Conservation (phyloP, 2,888 invertebrate genomes). For the Phlogophora meticulosa region DNA sequence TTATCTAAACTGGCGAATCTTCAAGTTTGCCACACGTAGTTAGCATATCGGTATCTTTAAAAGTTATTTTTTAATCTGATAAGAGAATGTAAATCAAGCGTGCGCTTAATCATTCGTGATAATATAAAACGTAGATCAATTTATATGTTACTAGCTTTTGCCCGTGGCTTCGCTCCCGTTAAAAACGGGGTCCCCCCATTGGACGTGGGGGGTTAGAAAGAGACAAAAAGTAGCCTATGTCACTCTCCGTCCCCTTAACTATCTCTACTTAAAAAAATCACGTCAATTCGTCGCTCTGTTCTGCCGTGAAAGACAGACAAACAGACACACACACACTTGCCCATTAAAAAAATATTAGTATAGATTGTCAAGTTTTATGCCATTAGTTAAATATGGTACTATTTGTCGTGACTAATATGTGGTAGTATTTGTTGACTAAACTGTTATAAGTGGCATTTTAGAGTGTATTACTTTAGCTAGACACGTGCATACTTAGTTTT, state of each 20-base stretch:
- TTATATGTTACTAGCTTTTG: too few relatives aligned
- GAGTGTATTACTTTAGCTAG: not conserved
- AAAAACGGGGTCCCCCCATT: too few relatives aligned
- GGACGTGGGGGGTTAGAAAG: too few relatives aligned
- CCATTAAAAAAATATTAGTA: too few relatives aligned
- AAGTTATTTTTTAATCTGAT: constrained; percentile 16
- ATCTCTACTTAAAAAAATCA: too few relatives aligned
- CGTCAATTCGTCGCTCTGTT: too few relatives aligned
- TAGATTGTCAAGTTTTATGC: not conserved
- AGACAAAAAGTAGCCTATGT: too few relatives aligned
- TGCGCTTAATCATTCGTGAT: constrained; percentile 29
- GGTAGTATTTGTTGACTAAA: not conserved
- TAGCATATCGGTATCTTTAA: not conserved
- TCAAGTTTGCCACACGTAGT: not conserved
- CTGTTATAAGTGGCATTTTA: not conserved
- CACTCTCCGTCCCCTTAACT: too few relatives aligned
- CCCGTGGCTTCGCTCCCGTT: too few relatives aligned
- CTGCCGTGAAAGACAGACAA: too few relatives aligned
- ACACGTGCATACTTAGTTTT: constrained; percentile 2
- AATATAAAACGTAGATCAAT: constrained; percentile 8
- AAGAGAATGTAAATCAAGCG: not conserved
- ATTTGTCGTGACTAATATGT: not conserved
- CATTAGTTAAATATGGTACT: not conserved
- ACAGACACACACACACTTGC: too few relatives aligned
- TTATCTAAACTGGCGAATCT: not conserved